Conservation (phyloP, 2,888 invertebrate genomes). For the Eupithecia insigniata region DNA sequence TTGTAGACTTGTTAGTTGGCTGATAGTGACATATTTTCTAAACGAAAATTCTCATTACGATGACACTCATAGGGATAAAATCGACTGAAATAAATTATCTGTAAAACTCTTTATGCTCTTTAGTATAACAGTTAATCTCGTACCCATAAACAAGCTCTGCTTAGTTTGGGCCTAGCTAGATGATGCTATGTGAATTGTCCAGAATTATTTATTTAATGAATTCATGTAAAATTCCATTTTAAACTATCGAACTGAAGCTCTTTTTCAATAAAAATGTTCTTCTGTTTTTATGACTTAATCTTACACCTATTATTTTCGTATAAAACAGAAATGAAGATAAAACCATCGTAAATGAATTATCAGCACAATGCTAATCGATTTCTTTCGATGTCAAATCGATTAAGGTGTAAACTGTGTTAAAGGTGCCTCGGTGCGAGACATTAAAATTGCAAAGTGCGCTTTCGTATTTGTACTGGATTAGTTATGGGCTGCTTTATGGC, state of each 20-base stretch:
- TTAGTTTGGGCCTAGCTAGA: no score
- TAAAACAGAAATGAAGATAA: conserved; percentile 61
- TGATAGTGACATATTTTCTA: no score
- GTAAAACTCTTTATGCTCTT: no score
- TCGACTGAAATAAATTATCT: no score
- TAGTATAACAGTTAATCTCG: no score
- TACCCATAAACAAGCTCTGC: no score
- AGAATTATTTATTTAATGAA: no score
- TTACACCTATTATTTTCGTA: conserved; percentile 18
- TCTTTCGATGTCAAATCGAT: conserved; percentile 80
- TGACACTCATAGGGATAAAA: no score
- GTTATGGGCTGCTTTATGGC: conserved; percentile 69
- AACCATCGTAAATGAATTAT: conserved; percentile 73
- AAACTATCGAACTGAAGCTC: background rate
- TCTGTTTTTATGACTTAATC: background rate
- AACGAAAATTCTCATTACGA: no score
- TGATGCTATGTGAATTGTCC: no score
- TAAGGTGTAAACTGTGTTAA: conserved; percentile 79
- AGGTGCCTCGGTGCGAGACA: conserved; percentile 59
- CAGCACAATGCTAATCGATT: conserved; percentile 76
- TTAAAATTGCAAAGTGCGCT: conserved; percentile 62
- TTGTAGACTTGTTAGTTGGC: no score
- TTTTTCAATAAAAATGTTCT: background rate
- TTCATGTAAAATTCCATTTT: background rate
- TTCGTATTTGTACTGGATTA: conserved; percentile 78